Percentiles rank a stretch among this genome's conserved stretches.
Evolutionary conservation across 2,113 vertebrate species (phyloP).

Genomic region (Enhydra lutris): DNA sequence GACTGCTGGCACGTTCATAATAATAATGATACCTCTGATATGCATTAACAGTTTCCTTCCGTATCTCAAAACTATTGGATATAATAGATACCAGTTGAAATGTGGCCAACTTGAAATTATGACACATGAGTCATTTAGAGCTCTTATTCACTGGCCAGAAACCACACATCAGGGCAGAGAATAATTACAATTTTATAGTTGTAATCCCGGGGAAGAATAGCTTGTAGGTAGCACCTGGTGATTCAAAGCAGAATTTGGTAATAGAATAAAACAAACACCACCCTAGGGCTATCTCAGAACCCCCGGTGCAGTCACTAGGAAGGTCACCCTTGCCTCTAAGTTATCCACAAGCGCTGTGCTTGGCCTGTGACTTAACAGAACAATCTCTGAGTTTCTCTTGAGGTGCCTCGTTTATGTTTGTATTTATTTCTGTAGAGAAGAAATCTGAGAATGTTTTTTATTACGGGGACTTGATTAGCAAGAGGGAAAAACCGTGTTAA

Average conservation of each 20-base stretch:
- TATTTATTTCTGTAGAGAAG: conserved; percentile 20
- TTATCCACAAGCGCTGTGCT: neutral
- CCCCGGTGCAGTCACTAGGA: neutral
- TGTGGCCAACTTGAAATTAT: neutral
- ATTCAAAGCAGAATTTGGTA: conserved; percentile 13
- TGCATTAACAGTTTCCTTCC: conserved; percentile 22
- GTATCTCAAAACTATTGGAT: neutral
- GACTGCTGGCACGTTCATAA: conserved; percentile 7
- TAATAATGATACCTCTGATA: conserved; percentile 37
- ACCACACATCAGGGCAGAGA: neutral
- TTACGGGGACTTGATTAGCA: neutral
- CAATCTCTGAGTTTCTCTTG: neutral
- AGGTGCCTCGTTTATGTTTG: neutral
- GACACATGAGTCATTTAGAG: neutral
- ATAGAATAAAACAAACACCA: neutral
- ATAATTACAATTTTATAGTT: neutral
- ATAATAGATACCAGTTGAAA: neutral
- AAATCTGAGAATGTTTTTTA: neutral
- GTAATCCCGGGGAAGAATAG: neutral
- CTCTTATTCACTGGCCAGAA: conserved; percentile 9
- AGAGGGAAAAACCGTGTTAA: neutral
- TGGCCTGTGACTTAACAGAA: neutral
- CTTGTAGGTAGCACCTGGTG: neutral
- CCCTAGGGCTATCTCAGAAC: neutral
- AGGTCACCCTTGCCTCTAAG: neutral